Conservation (phyloP, 2,888 invertebrate species). For the Achlya flavicornis region DNA sequence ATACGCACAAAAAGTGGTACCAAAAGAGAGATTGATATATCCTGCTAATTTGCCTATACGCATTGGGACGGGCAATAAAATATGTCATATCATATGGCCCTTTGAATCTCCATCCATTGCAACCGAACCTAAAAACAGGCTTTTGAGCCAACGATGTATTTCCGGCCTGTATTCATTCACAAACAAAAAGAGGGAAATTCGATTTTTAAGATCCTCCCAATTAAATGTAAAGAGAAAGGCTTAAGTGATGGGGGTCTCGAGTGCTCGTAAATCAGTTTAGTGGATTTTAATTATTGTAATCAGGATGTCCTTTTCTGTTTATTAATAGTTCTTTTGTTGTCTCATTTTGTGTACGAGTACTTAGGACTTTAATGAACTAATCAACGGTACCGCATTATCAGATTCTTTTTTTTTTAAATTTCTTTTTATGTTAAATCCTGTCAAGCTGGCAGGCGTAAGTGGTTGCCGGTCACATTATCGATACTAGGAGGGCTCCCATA, state of each 20-base stretch:
- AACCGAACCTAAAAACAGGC: slow-evolving; percentile 73
- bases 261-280: slow-evolving; percentile 65
- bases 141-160: slow-evolving; percentile 69
- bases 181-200: slow-evolving; percentile 67
- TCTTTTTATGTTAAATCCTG: too few species aligned
- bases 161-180: slow-evolving; percentile 66
- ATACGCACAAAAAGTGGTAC: slow-evolving; percentile 48
- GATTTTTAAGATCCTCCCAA: slow-evolving; percentile 69
- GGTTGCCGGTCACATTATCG: too few species aligned
- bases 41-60: slow-evolving; percentile 79
- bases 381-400: neutral
- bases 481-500: too few species aligned
- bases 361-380: neutral
- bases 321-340: slow-evolving; percentile 52
- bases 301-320: slow-evolving; percentile 61
- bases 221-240: slow-evolving; percentile 66
- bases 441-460: too few species aligned
- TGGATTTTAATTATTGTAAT: slow-evolving; percentile 67
- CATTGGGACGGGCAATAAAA: slow-evolving; percentile 68
- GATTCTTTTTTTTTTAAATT: too few species aligned
- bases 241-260: slow-evolving; percentile 72
- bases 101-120: slow-evolving; percentile 56
- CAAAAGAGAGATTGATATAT: slow-evolving; percentile 75
- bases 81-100: slow-evolving; percentile 79
- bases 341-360: slow-evolving; percentile 36